Base-by-base conservation (phyloP, 2,888 invertebrate species). In the Spisula subtruncata region DNA sequence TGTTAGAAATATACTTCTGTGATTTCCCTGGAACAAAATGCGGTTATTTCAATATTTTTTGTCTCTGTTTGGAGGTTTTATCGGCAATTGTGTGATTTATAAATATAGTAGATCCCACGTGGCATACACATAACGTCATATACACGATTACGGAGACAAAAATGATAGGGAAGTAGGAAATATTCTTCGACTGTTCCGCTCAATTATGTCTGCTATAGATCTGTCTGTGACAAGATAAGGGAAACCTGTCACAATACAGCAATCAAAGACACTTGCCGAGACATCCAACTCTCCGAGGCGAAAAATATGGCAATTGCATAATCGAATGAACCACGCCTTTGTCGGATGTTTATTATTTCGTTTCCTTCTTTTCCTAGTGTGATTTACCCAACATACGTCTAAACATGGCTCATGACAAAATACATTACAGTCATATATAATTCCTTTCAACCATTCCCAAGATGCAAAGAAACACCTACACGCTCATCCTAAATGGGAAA, bases 261-360 rank as follows among this genome's bases (percentile, higher is more conserved):
- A 75, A 75, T 75, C 75, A 75, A 18, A 75, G 32, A 32, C 29
- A 6, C 75, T 35, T 35, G 25, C 75, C 18, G 29, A 32, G 32
- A 35, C 75, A 32, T 35, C 12, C 35, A 6, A 35, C 75, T 35
- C 75, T 32, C 2, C 41, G n/a, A 18, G 75, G 16, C 32, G 35
- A 75, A 32, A 75, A 75, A 75, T 35, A 32, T 18, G 32, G 75
- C 75, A 75, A 75, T 32, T 16, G 32, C 75, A 32, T 75, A 75
- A 75, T 75, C 32, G 35, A 75, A 75, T 4, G 32, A 35, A 75
- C 4, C 35, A 32, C 35, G 8, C 20, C 1, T 32, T 75, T 14
- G 32, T 75, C 32, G 20, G 35, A 29, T 18, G n/a, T 16, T 18
- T 25, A 16, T 14, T 75, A 18, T 32, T 29, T 25, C 25, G 14